These are phyloP conservation scores for Whitmania pigra DNA, from an alignment of 1,140 invertebrate genomes.

Conservation along the genomic window DNA sequence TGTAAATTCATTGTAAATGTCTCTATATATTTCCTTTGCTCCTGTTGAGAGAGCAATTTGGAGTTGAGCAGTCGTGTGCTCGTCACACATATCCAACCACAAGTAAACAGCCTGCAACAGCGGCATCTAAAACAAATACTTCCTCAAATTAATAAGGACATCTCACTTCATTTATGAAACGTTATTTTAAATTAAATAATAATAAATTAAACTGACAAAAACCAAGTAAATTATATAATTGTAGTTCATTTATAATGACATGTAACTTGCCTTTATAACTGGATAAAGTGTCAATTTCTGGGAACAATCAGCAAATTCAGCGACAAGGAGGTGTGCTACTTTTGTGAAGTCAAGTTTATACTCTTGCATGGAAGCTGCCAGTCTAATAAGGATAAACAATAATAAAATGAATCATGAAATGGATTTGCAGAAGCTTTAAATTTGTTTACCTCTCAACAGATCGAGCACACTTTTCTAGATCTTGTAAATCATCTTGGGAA, in stretches of 20 bases:
- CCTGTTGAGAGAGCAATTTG: slow-evolving; percentile 25
- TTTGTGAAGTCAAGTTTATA: slow-evolving; percentile 2
- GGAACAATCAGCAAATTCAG: slow-evolving; percentile 1
- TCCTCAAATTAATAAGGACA: background rate
- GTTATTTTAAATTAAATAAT: background rate
- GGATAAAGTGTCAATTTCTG: background rate
- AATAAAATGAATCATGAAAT: background rate
- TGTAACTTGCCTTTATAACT: background rate
- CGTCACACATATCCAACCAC: slow-evolving; percentile 27
- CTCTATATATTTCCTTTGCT: slow-evolving; percentile 26
- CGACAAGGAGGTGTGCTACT: background rate
- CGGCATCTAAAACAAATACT: slow-evolving; percentile 26
- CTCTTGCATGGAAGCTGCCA: slow-evolving; percentile 1
- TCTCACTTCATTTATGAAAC: too few species aligned
- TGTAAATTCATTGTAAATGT: slow-evolving; percentile 26
- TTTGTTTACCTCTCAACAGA: slow-evolving; percentile 4
- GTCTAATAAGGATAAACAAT: background rate
- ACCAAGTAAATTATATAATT: too few species aligned
- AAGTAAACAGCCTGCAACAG: slow-evolving; percentile 26
- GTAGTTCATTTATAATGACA: too few species aligned
- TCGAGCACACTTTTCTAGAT: background rate
- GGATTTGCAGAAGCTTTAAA: background rate
- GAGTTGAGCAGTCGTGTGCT: slow-evolving; percentile 24
- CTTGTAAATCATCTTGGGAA: background rate
- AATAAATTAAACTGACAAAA: background rate